Conservation (phyloP, 2,113 vertebrate species). For the Hylia prasina region DNA sequence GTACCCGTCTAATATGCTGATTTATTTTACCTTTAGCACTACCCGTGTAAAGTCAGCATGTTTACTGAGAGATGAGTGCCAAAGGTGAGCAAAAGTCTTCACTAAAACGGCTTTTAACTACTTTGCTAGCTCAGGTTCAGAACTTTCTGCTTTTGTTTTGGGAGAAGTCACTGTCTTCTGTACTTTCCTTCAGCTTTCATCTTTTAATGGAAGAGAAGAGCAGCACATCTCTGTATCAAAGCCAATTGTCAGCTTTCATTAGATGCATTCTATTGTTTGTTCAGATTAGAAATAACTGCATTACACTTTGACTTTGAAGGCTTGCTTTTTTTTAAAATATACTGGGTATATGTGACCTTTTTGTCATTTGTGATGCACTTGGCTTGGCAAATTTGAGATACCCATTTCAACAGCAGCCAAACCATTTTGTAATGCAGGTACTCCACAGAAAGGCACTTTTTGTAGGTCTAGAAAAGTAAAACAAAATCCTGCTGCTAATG, state of each 20-base stretch:
- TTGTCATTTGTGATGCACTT: conserved; percentile 44
- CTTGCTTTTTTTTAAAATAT: conserved; percentile 50
- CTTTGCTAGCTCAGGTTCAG: conserved; percentile 17
- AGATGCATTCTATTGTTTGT: conserved; percentile 45
- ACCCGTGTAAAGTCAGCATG: neutral
- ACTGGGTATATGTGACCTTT: conserved; percentile 39
- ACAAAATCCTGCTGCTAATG: neutral
- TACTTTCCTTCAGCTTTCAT: conserved; percentile 34
- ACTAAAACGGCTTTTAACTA: neutral
- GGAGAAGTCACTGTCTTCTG: conserved; percentile 2
- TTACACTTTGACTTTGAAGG: conserved; percentile 60
- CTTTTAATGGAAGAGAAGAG: conserved; percentile 50
- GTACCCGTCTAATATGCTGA: neutral
- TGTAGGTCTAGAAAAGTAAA: neutral
- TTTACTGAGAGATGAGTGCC: neutral
- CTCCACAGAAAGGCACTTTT: neutral
- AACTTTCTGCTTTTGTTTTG: conserved; percentile 43
- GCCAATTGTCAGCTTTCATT: conserved; percentile 63
- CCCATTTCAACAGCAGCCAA: conserved; percentile 6
- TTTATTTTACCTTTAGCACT: neutral
- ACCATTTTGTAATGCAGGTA: neutral
- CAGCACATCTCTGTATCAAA: conserved; percentile 53
- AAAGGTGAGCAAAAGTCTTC: neutral
- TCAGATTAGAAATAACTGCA: conserved; percentile 58
- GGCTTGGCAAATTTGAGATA: conserved; percentile 22